Percentiles rank a stretch among this genome's conserved stretches.
These are phyloP conservation scores for Fratercula arctica DNA, from an alignment of 2,797 vertebrate genomes.

Conservation along the genomic window DNA sequence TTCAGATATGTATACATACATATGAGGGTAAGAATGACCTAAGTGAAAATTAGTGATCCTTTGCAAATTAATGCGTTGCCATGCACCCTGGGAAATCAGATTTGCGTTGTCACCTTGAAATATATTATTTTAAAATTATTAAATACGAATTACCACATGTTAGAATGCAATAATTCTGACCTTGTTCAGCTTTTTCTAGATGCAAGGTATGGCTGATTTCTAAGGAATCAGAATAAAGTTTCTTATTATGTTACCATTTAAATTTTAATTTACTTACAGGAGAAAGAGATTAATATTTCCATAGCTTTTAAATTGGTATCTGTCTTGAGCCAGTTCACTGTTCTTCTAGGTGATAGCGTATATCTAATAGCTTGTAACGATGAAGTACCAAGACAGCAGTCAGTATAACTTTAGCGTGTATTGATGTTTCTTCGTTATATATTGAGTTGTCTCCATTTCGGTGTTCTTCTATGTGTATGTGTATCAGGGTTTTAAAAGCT, in stretches of 20 bases:
- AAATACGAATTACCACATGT: not conserved
- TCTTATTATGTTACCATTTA: not conserved
- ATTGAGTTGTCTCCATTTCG: not conserved
- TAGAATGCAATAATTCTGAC: not conserved
- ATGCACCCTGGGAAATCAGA: not conserved
- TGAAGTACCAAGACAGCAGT: not conserved
- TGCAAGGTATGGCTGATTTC: not conserved
- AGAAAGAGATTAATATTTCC: not conserved
- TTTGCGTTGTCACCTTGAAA: not conserved
- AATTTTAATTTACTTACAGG: not conserved
- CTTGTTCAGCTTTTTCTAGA: not conserved
- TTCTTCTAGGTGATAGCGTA: not conserved
- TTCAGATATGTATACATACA: not conserved
- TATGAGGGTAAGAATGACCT: not conserved
- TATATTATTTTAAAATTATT: not conserved
- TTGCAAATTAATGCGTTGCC: not conserved
- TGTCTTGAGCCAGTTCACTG: not conserved
- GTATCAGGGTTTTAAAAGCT: not conserved
- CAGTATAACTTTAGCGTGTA: rapidly evolving
- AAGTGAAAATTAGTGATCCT: not conserved
- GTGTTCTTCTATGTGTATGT: not conserved
- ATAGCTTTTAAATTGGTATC: not conserved
- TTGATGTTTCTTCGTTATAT: not conserved
- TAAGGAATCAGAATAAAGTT: not conserved
- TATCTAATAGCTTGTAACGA: not conserved